These are phyloP conservation scores for Rhabdomys pumilio DNA, from an alignment of 2,797 vertebrate genomes.

Conservation along the genomic window DNA sequence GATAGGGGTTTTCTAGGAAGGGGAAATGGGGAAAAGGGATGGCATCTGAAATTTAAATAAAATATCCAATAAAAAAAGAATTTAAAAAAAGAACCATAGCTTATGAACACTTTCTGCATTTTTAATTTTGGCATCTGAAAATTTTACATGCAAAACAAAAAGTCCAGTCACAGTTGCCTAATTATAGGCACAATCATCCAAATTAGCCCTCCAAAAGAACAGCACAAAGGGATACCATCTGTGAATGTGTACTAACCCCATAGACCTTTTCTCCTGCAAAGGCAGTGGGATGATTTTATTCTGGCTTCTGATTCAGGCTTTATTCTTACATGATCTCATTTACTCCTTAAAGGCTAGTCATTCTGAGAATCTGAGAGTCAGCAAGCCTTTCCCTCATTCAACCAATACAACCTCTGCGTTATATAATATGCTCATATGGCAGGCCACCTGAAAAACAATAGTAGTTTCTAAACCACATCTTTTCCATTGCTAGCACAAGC, in stretches of 20 bases:
- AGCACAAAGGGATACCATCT: constrained; percentile 76
- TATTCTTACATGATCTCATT: constrained; percentile 34
- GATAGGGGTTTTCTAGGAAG: too few relatives aligned
- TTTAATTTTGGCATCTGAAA: constrained; percentile 77
- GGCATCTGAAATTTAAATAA: too few relatives aligned
- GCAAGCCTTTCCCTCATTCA: background rate
- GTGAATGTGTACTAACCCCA: constrained; percentile 58
- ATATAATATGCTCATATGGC: background rate
- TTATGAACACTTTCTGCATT: constrained; percentile 64
- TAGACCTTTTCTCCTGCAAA: constrained; percentile 6
- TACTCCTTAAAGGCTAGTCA: background rate
- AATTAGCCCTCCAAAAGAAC: constrained; percentile 62
- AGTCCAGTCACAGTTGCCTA: constrained; percentile 66
- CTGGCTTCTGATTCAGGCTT: constrained; percentile 46
- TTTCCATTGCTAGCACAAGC: constrained; percentile 47
- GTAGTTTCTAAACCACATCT: constrained; percentile 40
- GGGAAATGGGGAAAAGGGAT: too few relatives aligned
- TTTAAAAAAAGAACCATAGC: constrained; percentile 38
- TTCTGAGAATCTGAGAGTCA: constrained; percentile 4
- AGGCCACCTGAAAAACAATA: background rate
- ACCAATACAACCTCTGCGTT: background rate
- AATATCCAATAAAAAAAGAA: too few relatives aligned
- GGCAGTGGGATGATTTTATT: constrained; percentile 48
- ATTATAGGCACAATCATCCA: constrained; percentile 69
- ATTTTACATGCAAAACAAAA: constrained; percentile 74